A percentile compares a stretch with the other conserved stretches of the same genome.
phyloP scores from a whole-genome alignment of 2,113 vertebrate species.

The Monarcha castaneiventris region DNA sequence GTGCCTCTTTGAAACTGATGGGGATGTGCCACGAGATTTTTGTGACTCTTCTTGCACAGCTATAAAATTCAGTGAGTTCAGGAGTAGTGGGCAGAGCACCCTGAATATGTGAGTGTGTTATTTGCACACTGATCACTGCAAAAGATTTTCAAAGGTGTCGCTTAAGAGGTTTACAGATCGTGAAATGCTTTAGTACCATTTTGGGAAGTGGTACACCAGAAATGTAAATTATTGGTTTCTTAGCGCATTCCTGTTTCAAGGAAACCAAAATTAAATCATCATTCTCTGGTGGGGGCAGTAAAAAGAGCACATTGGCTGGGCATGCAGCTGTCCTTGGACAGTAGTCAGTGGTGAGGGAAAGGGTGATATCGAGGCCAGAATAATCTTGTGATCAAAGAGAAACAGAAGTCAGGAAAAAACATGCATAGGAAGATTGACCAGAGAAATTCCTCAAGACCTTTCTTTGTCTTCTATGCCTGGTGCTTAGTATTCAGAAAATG shows the following conservation, averaged over 20 bases:
- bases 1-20: neutral
- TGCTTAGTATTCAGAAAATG: neutral
- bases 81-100: fast-evolving
- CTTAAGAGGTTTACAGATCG: neutral
- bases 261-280: neutral
- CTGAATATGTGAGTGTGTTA: neutral
- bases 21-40: neutral
- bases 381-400: neutral
- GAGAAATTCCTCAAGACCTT: neutral
- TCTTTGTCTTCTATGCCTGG: neutral
- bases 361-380: neutral
- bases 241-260: neutral
- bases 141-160: neutral
- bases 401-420: neutral
- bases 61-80: neutral
- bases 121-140: neutral
- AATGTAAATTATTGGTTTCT: neutral
- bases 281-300: neutral
- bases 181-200: neutral
- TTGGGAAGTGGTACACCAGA: neutral
- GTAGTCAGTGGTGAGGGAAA: neutral
- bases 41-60: neutral
- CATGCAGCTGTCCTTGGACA: neutral
- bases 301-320: neutral
- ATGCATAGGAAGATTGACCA: neutral